Conservation (phyloP, 2,113 vertebrate genomes). For the Bolborhynchus lineola region DNA sequence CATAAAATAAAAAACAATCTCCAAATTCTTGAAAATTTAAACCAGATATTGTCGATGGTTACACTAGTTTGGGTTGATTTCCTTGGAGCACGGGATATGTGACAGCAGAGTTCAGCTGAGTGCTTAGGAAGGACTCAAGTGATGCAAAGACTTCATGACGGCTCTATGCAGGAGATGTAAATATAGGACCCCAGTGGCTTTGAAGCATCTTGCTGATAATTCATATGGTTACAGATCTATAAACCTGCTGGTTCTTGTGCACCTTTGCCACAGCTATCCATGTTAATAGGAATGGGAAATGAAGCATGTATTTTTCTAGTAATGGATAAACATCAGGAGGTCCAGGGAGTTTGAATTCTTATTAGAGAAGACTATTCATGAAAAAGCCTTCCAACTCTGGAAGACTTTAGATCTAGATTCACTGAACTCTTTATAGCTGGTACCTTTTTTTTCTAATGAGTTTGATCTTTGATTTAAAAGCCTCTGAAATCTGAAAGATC, state of each 20-base stretch:
- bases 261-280: slow-evolving; percentile 49
- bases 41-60: background rate
- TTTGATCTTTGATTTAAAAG: background rate
- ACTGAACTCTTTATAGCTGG: background rate
- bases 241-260: slow-evolving; percentile 47
- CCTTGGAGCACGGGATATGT: background rate
- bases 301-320: slow-evolving; percentile 57
- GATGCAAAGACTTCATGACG: background rate
- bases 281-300: slow-evolving; percentile 54
- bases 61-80: background rate
- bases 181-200: slow-evolving; percentile 20
- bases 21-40: background rate
- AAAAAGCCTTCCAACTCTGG: slow-evolving; percentile 2
- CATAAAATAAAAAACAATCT: background rate
- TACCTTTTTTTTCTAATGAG: background rate
- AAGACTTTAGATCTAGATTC: slow-evolving; percentile 14
- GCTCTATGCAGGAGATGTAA: background rate
- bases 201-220: slow-evolving; percentile 44
- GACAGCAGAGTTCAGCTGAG: background rate
- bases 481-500: background rate
- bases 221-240: slow-evolving; percentile 49
- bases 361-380: slow-evolving; percentile 17
- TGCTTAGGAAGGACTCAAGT: background rate
- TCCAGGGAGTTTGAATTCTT: slow-evolving; percentile 41
- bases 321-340: slow-evolving; percentile 57